Evolutionary conservation across 2,888 invertebrate species (phyloP).

Genomic region (Athrips mouffetella): DNA sequence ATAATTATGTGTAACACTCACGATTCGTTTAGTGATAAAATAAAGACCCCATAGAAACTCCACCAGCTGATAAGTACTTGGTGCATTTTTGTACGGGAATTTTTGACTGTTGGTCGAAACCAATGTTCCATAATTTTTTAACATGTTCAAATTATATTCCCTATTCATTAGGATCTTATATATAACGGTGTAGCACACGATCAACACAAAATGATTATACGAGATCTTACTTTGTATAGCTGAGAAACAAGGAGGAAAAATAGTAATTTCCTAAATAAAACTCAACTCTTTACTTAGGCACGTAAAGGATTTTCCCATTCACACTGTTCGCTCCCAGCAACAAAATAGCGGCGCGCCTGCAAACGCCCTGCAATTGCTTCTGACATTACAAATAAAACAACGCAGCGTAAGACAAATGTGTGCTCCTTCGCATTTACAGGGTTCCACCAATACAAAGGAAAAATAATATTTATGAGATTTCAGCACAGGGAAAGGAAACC

Average conservation of each 20-base stretch:
- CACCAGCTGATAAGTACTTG: no score
- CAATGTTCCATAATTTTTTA: no score
- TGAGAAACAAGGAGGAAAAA: not conserved
- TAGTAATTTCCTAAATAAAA: conserved; percentile 1
- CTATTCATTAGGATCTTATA: no score
- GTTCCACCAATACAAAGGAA: conserved; percentile 7
- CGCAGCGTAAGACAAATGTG: conserved; percentile 18
- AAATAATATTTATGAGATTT: conserved; percentile 12
- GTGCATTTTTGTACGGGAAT: no score
- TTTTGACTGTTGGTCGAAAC: no score
- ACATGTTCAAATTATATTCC: no score
- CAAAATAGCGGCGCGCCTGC: conserved; percentile 25
- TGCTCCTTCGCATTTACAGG: conserved; percentile 17
- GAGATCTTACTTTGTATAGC: no score
- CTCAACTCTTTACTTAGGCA: conserved; percentile 22
- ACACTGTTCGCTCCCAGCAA: conserved; percentile 29
- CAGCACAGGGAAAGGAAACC: conserved; percentile 9
- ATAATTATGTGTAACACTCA: no score
- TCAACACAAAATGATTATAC: no score
- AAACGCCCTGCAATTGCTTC: conserved; percentile 22
- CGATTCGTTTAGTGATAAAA: no score
- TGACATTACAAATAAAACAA: conserved; percentile 26
- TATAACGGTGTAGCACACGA: no score
- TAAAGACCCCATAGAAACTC: no score
- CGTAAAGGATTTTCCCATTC: conserved; percentile 30